Base-by-base conservation (phyloP, 1,140 invertebrate species). In the Gryon sp. region DNA sequence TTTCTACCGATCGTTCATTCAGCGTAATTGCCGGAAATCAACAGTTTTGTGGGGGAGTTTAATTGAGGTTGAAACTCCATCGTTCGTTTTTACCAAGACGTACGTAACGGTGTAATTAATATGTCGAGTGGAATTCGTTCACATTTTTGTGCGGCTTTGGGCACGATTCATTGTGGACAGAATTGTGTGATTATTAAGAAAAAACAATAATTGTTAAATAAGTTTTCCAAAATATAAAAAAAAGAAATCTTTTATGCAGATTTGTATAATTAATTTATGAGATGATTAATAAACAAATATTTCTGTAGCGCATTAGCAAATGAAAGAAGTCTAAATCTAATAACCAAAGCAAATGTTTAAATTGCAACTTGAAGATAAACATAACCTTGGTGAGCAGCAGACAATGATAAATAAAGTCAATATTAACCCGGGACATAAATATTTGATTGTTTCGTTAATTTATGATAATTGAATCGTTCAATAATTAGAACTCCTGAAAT, bases 1-100 rank as follows among this genome's bases (percentile, higher is more conserved):
- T 62, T 50, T 22, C 36, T 53, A 30, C 38, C 36, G 55, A 57
- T 68, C 55, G 55, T 63, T 63, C 65, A 78, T 74, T 78, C 28
- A 1, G 38, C 45, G 36, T 78, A 74, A 78, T 74, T 69, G 59
- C 74, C 74, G 74, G 65, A 76, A 76, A 70, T 76, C 48, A 70
- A 75, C 63, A 75, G 66, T 75, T 75, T 75, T 75, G 70, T 75
- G 70, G 62, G 60, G 60, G 60, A 75, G 70, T 75, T 14, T 75
- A 75, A 75, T 75, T 66, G 70, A 66, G 60, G 62, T 12, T 66
- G 59, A 73, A 52, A 19, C 28, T 66, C 60, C 59, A 57, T 65
- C 43, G 52, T 50, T 20, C 14, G 18, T 63, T 60, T 66, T 53
- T 75, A 60, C 36, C 24, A 36, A 65, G n/a, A 0, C 8, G 26